These are phyloP conservation scores for Rhinopithecus roxellana DNA, from an alignment of 2,113 vertebrate genomes.

Conservation along the genomic window DNA sequence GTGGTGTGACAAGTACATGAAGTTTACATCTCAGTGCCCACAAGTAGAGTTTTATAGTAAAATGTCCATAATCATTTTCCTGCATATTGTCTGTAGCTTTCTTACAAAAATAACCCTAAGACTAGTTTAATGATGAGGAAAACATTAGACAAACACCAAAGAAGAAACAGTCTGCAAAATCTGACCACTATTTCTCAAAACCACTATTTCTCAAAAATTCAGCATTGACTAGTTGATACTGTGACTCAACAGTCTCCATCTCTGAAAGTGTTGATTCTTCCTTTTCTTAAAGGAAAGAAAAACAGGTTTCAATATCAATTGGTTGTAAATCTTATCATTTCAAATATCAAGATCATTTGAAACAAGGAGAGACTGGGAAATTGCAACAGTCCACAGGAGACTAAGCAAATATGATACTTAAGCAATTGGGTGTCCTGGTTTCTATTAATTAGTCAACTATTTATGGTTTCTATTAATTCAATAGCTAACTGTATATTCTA, in stretches of 20 bases:
- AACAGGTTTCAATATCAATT: too few relatives aligned
- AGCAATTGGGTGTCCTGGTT: rapidly evolving
- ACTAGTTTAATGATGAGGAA: neutral
- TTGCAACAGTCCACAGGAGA: neutral
- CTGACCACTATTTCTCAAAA: neutral
- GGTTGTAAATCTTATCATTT: too few relatives aligned
- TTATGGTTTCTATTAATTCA: too few relatives aligned
- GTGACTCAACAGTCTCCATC: too few relatives aligned
- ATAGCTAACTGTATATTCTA: too few relatives aligned
- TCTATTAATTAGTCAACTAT: too few relatives aligned
- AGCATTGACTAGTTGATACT: too few relatives aligned
- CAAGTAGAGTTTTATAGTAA: neutral
- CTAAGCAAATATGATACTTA: rapidly evolving
- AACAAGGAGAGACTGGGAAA: too few relatives aligned
- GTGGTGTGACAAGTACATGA: neutral
- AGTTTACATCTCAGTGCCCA: neutral
- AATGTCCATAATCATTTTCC: neutral
- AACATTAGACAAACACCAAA: neutral
- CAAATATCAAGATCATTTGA: neutral
- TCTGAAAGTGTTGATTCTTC: too few relatives aligned
- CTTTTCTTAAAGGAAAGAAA: too few relatives aligned
- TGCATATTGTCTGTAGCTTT: neutral
- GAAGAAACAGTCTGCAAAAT: neutral
- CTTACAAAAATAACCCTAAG: neutral
- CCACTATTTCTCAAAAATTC: too few relatives aligned